These are phyloP conservation scores for Diglossa cyanea DNA, from an alignment of 2,797 vertebrate genomes.

Conservation along the genomic window DNA sequence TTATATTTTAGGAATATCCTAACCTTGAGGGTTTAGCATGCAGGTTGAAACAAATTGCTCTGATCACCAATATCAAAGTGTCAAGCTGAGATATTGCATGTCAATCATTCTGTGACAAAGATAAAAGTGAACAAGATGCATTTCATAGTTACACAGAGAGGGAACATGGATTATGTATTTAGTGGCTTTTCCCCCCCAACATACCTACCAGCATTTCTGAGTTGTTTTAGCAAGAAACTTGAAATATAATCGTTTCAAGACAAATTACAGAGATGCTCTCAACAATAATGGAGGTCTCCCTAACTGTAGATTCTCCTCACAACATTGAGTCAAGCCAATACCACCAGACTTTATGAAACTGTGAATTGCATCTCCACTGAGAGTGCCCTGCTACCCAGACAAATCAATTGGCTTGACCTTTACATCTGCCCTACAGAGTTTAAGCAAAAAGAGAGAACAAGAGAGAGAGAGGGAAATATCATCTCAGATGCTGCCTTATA, in stretches of 20 bases:
- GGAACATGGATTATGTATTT: constrained; percentile 39
- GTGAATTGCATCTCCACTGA: constrained; percentile 21
- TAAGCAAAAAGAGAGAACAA: neutral
- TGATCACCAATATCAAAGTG: constrained; percentile 60
- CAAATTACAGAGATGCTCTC: constrained; percentile 23
- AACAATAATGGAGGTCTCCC: neutral
- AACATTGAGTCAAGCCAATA: neutral
- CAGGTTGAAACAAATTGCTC: constrained; percentile 48
- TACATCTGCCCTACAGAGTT: neutral
- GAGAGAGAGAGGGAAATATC: neutral
- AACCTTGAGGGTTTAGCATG: constrained; percentile 46
- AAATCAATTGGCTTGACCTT: constrained; percentile 38
- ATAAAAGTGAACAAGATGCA: constrained; percentile 43
- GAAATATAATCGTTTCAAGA: constrained; percentile 18
- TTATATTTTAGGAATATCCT: constrained; percentile 39
- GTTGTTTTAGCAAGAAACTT: constrained; percentile 22
- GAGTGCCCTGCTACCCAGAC: neutral
- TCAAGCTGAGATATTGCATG: constrained; percentile 54
- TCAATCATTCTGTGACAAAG: constrained; percentile 53
- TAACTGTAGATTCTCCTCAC: constrained; percentile 25
- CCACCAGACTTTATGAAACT: neutral
- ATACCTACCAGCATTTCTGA: constrained; percentile 16
- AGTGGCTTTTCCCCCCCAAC: neutral
- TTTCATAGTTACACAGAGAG: constrained; percentile 9
- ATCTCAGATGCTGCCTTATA: neutral